Evolutionary conservation across 2,888 invertebrate genomes (phyloP), one percentile per base, ranked within the genome.

Genomic region (Drosophila robusta): DNA sequence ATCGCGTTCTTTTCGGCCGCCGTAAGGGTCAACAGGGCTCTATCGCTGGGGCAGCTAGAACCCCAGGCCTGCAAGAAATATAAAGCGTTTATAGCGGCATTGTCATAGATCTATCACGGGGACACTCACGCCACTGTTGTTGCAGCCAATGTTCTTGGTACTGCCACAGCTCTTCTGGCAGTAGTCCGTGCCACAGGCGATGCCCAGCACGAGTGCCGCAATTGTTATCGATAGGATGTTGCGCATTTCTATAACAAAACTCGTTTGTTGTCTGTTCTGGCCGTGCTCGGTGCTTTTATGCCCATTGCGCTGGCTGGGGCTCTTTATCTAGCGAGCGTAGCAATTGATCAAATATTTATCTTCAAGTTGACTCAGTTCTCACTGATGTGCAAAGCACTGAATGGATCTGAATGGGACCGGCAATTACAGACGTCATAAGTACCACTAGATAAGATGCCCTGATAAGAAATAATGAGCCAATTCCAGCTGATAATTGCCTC

Each of bases 311-410:
- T 1, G 1, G 4, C 4, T 11, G 26, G 2, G 9, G 45, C 5
- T 24, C 36, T 18, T 58, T 61, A 71, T 72, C 72, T 51, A 22
- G 49, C 41, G 41, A 22, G 11, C 54, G 36, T n/a, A 78, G 49
- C 82, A 87, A 57, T 78, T 82, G 84, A 52, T 74, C 61, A 87
- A 83, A 87, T 87, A 83, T 87, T 83, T 87, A 62, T 74, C 47
- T 41, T 24, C 45, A n/a, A 26, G 46, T 56, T 62, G 65, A 32
- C 66, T 38, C 52, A 56, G 14, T 18, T 45, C 39, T 16, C 29
- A 24, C 14, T 26, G 1, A 50, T 22, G 4, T 12, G 12, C 41
- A 36, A 44, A 32, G 52, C 26, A n/a, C 11, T 7, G 22, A 29
- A 9, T 26, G 9, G 26, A 26, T 14, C 42, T 11, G 1, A 7